Evolutionary conservation across 2,797 vertebrate species (phyloP).

Genomic region (Synaphobranchus kaupii): DNA sequence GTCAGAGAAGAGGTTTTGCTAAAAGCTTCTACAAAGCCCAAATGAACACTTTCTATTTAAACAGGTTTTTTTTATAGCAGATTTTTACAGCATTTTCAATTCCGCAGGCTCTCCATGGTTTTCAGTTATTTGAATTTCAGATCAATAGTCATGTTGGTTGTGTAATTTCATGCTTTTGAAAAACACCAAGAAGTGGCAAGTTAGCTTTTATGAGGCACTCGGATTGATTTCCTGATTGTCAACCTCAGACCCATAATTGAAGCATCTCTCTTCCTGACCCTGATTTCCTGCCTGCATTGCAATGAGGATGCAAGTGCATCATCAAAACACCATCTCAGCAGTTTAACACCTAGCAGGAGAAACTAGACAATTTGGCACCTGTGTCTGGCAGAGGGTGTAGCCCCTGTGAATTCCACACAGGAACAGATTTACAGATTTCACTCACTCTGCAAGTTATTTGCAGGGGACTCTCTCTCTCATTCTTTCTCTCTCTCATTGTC

Average conservation of each 20-base stretch:
- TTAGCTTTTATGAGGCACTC: slow-evolving; percentile 15
- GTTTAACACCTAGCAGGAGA: slow-evolving; percentile 29
- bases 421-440: slow-evolving; percentile 19
- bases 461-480: neutral
- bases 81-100: slow-evolving; percentile 2
- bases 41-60: neutral
- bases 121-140: slow-evolving; percentile 19
- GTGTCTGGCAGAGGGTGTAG: slow-evolving; percentile 20
- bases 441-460: slow-evolving; percentile 6
- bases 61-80: neutral
- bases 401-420: slow-evolving; percentile 11
- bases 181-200: neutral
- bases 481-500: neutral
- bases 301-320: slow-evolving; percentile 24
- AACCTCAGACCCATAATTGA: slow-evolving; percentile 22
- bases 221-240: slow-evolving; percentile 13
- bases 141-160: slow-evolving; percentile 46
- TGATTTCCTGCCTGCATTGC: neutral
- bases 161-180: neutral
- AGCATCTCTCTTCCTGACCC: neutral
- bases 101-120: neutral
- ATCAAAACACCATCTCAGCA: slow-evolving; percentile 18
- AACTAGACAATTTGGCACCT: slow-evolving; percentile 15
- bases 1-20: neutral
- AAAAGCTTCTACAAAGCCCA: neutral